Percentiles rank a stretch among this genome's conserved stretches.
Conservation (phyloP, 2,113 vertebrate species). For the Cisticola juncidis region DNA sequence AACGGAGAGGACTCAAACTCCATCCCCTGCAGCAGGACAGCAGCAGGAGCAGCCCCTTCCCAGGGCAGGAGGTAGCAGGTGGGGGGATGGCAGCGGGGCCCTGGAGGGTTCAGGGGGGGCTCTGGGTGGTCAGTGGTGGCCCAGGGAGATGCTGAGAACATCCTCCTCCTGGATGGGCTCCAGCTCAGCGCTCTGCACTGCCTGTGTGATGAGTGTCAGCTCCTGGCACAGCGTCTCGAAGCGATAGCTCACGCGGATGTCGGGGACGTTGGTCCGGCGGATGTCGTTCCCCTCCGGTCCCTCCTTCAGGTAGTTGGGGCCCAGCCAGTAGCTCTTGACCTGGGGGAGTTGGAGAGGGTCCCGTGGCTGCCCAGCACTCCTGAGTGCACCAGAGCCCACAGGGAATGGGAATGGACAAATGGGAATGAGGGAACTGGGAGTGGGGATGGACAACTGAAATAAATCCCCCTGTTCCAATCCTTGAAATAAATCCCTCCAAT, state of each 20-base stretch:
- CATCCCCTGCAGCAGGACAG: background rate
- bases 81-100: background rate
- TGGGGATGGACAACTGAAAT: background rate
- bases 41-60: background rate
- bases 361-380: background rate
- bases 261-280: background rate
- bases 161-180: constrained; percentile 5
- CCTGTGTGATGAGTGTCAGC: background rate
- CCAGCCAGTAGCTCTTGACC: constrained; percentile 19
- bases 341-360: background rate
- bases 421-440: background rate
- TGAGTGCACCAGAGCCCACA: background rate
- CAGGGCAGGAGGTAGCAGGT: background rate
- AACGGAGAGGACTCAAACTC: background rate
- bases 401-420: background rate
- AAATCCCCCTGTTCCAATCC: too few relatives aligned
- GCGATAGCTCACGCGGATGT: background rate
- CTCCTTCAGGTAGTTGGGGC: background rate
- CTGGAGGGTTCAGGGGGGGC: background rate
- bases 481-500: too few relatives aligned
- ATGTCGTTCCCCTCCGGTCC: constrained; percentile 1
- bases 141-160: background rate
- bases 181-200: background rate
- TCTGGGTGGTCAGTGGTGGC: background rate
- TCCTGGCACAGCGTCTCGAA: constrained; percentile 21